These are phyloP conservation scores for Epinephelus awoara DNA, from an alignment of 2,797 vertebrate genomes.

Conservation along the genomic window DNA sequence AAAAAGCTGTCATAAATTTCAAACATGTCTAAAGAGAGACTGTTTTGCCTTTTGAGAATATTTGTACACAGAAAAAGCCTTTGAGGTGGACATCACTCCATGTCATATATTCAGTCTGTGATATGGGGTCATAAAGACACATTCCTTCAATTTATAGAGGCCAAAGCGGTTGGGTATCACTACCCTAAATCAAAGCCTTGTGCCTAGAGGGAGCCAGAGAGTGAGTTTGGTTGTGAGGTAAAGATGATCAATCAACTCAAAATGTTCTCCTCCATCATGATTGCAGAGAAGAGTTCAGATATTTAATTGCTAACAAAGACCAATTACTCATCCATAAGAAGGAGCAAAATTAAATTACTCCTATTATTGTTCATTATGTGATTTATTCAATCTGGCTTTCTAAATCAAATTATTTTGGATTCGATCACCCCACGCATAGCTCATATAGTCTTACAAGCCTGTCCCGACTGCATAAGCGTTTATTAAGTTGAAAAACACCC, in stretches of 20 bases:
- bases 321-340: slow-evolving; percentile 18
- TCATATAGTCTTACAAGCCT: slow-evolving; percentile 51
- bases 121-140: not conserved
- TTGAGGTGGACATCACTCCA: not conserved
- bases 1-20: not conserved
- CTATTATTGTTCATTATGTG: slow-evolving; percentile 18
- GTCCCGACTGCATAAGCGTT: slow-evolving; percentile 46
- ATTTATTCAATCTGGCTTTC: slow-evolving; percentile 29
- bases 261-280: slow-evolving; percentile 5
- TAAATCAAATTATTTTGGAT: slow-evolving; percentile 49
- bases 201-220: slow-evolving; percentile 58
- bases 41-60: not conserved
- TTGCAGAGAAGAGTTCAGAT: not conserved
- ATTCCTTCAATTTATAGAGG: not conserved
- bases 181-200: not conserved
- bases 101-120: not conserved
- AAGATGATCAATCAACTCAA: slow-evolving; percentile 22
- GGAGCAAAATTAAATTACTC: slow-evolving; percentile 7
- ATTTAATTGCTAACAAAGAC: slow-evolving; percentile 1
- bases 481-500: slow-evolving; percentile 58
- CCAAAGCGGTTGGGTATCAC: slow-evolving; percentile 5
- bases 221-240: slow-evolving; percentile 7
- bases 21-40: not conserved
- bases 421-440: slow-evolving; percentile 32
- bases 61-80: no score